A percentile compares a stretch with the other conserved stretches of the same genome.
Evolutionary conservation across 64 coral and sea anemone species (phyloP).

Genomic region (Pachyseris speciosa): DNA sequence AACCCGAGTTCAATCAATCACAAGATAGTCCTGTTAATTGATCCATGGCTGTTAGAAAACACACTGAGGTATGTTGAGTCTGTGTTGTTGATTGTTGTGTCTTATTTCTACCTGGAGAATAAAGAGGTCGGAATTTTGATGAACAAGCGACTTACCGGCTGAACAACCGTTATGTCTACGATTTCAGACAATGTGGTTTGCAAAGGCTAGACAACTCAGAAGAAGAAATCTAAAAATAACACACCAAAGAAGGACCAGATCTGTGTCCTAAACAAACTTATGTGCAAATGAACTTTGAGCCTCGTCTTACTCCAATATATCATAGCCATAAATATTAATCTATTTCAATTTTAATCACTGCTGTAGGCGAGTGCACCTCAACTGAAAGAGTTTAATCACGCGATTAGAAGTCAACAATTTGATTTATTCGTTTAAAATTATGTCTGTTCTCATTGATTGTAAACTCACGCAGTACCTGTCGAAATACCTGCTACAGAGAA

Average conservation of each 20-base stretch:
- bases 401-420: not conserved
- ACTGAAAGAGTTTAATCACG: not conserved
- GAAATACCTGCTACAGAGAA: not conserved
- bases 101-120: not conserved
- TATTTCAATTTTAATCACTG: not conserved
- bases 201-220: not conserved
- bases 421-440: not conserved
- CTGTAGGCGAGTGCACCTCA: not conserved
- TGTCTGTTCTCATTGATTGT: not conserved
- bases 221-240: no score
- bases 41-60: not conserved
- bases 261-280: not conserved
- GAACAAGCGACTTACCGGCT: not conserved
- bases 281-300: not conserved
- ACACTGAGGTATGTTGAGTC: conserved; percentile 22
- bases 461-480: not conserved
- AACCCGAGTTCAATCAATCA: not conserved
- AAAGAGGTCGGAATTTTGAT: not conserved
- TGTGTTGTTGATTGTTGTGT: not conserved
- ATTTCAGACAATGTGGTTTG: not conserved
- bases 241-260: no score
- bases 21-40: not conserved
- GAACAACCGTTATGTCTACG: not conserved
- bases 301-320: not conserved
- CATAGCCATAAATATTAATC: not conserved